Conservation (phyloP, 2,888 invertebrate genomes). For the Cordilura impudica region DNA sequence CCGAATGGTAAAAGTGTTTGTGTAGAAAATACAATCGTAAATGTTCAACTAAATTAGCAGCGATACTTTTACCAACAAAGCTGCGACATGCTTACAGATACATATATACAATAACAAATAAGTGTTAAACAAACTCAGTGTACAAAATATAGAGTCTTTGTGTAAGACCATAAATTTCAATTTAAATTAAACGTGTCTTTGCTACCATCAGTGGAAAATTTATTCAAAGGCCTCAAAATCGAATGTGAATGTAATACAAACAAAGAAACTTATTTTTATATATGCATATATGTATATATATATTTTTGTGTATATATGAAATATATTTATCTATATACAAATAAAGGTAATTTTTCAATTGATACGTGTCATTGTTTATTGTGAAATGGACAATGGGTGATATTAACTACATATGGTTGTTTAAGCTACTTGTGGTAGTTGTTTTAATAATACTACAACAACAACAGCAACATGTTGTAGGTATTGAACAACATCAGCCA, state of each 20-base stretch:
- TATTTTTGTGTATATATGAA: not conserved
- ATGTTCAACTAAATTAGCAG: constrained; percentile 4
- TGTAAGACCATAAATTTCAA: constrained; percentile 37
- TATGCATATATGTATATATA: not conserved
- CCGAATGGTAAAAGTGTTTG: not conserved
- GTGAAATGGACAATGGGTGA: constrained; percentile 72
- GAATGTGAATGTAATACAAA: too few relatives aligned
- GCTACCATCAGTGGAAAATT: not conserved
- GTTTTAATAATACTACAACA: constrained; percentile 63
- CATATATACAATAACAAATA: not conserved
- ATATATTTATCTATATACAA: not conserved
- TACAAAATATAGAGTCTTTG: not conserved
- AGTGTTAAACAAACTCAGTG: not conserved
- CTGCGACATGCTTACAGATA: not conserved
- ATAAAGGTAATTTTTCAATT: constrained; percentile 36
- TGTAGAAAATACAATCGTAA: not conserved
- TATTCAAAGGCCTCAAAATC: too few relatives aligned
- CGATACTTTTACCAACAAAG: not conserved
- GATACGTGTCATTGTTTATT: constrained; percentile 46
- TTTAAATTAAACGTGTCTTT: constrained; percentile 44
- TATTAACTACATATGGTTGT: constrained; percentile 69
- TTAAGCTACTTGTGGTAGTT: constrained; percentile 68
- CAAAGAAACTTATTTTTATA: not conserved
- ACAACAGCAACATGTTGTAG: constrained; percentile 55
- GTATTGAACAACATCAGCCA: constrained; percentile 12